A percentile compares a stretch with the other conserved stretches of the same genome.
phyloP scores from a whole-genome alignment of 2,888 invertebrate genomes.

The Lycocerus yunnanus region DNA sequence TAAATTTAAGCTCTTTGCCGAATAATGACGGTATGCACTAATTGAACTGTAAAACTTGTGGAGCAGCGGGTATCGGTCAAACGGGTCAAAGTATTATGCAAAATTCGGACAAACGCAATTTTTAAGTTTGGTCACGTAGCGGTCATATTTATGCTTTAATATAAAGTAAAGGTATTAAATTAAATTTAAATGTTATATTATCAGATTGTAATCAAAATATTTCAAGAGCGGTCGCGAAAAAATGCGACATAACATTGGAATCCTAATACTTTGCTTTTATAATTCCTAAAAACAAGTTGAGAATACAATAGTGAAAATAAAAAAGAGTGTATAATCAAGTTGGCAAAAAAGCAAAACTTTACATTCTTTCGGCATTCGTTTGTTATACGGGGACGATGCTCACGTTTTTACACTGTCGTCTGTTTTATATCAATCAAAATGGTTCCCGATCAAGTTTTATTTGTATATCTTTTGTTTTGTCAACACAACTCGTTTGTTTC shows the following conservation, averaged over 20 bases:
- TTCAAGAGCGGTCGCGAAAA: constrained; percentile 38
- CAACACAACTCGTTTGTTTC: constrained; percentile 44
- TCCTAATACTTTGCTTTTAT: constrained; percentile 49
- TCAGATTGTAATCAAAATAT: constrained; percentile 35
- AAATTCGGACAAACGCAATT: neutral
- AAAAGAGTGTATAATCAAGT: constrained; percentile 41
- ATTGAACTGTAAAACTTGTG: neutral
- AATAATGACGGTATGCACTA: neutral
- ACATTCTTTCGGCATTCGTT: constrained; percentile 52
- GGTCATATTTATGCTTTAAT: neutral
- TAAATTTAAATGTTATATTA: constrained; percentile 38
- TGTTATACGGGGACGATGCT: constrained; percentile 47
- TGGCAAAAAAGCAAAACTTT: constrained; percentile 45
- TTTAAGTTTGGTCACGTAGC: neutral
- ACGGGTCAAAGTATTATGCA: neutral
- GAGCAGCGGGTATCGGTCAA: neutral
- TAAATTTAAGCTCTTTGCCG: constrained; percentile 7
- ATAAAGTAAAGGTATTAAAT: constrained; percentile 13
- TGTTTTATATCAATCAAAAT: constrained; percentile 55
- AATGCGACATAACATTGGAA: constrained; percentile 50
- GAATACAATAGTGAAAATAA: constrained; percentile 49
- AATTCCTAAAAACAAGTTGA: constrained; percentile 45
- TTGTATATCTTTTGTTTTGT: constrained; percentile 47
- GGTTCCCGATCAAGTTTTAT: constrained; percentile 43
- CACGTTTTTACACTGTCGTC: constrained; percentile 52